phyloP scores from a whole-genome alignment of 2,797 vertebrate genomes.

The Lagocephalus sceleratus region DNA sequence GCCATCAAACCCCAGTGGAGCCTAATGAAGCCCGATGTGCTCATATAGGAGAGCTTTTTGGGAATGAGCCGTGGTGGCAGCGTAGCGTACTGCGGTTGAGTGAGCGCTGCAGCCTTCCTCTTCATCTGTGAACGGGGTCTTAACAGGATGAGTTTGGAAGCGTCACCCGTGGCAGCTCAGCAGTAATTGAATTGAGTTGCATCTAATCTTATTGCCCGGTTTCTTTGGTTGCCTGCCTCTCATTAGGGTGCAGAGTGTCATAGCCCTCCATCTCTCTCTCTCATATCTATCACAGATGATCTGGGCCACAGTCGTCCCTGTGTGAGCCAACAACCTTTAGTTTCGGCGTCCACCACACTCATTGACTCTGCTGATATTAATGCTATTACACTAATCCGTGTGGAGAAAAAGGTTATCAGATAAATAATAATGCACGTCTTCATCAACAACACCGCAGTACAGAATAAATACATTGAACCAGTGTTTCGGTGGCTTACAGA shows the following conservation, averaged over 20 bases:
- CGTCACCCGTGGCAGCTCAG: conserved; percentile 76
- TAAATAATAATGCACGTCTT: conserved; percentile 13
- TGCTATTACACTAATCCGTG: conserved; percentile 39
- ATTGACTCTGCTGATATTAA: conserved; percentile 10
- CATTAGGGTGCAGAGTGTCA: conserved; percentile 68
- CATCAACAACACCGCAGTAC: not conserved
- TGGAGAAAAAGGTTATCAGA: conserved; percentile 3
- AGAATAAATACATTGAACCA: conserved; percentile 3
- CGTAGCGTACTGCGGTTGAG: conserved; percentile 39
- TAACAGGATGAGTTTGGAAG: conserved; percentile 82
- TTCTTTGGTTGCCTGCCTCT: conserved; percentile 69
- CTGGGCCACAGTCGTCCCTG: conserved; percentile 33
- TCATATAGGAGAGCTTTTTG: conserved; percentile 55
- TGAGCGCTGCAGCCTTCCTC: conserved; percentile 49
- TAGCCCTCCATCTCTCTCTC: conserved; percentile 23
- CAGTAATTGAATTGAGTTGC: conserved; percentile 81
- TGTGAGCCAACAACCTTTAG: conserved; percentile 20
- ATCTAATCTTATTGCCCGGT: conserved; percentile 79
- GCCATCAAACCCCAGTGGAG: conserved; percentile 48
- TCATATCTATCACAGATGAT: conserved; percentile 52
- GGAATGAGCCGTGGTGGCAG: conserved; percentile 51
- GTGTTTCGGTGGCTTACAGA: not conserved
- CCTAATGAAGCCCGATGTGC: conserved; percentile 45
- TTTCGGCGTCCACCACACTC: conserved; percentile 12
- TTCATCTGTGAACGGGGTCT: conserved; percentile 69